Conservation (phyloP, 2,797 vertebrate genomes). For the Coranthus polyacanthus region DNA sequence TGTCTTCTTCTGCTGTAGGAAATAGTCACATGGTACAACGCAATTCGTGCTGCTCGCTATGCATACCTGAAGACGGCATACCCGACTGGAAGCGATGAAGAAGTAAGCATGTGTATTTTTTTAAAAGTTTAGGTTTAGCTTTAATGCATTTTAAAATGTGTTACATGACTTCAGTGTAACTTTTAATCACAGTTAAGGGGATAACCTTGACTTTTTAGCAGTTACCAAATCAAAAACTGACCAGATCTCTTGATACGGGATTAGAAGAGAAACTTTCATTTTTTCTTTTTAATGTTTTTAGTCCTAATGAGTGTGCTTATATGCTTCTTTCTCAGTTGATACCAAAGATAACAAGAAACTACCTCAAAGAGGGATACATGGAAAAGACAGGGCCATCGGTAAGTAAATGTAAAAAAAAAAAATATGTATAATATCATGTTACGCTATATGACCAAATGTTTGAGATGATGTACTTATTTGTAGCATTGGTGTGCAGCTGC, state of each 20-base stretch:
- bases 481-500: too few relatives aligned
- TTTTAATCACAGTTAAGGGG: not conserved
- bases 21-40: slow-evolving; percentile 95
- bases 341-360: slow-evolving; percentile 91
- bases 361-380: slow-evolving; percentile 95
- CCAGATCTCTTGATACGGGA: not conserved
- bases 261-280: not conserved
- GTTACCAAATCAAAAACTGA: not conserved
- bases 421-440: too few relatives aligned
- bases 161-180: not conserved
- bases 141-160: not conserved
- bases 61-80: slow-evolving; percentile 90
- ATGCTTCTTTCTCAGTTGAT: slow-evolving; percentile 83
- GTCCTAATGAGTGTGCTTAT: not conserved
- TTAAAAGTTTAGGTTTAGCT: too few relatives aligned
- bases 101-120: slow-evolving; percentile 80
- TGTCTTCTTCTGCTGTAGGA: slow-evolving; percentile 83
- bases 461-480: too few relatives aligned
- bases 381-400: slow-evolving; percentile 96
- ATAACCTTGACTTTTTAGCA: not conserved
- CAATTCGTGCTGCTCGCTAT: slow-evolving; percentile 91
- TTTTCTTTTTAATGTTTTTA: not conserved
- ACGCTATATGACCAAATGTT: too few relatives aligned
- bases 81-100: slow-evolving; percentile 86
- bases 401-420: slow-evolving; percentile 43